These are phyloP conservation scores for Drosophila quinaria DNA, from an alignment of 2,888 invertebrate genomes.

Conservation along the genomic window DNA sequence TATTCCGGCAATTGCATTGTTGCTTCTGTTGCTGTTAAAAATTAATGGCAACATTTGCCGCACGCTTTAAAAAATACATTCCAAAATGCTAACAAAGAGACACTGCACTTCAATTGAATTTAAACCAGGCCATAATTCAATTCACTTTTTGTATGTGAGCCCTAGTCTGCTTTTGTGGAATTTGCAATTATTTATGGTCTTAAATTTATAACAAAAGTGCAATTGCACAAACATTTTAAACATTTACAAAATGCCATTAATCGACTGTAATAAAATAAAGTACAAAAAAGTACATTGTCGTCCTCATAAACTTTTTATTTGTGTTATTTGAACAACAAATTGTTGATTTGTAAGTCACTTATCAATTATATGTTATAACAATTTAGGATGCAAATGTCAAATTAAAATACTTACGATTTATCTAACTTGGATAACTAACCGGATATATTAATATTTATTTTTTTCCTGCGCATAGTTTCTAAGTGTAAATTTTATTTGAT, in stretches of 20 bases:
- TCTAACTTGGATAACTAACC: no score
- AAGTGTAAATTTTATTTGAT: no score
- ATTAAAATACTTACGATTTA: no score
- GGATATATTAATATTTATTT: background rate
- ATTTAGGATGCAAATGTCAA: no score
- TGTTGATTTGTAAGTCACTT: background rate
- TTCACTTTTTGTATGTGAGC: slow-evolving; percentile 24
- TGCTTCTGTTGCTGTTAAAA: slow-evolving; percentile 47
- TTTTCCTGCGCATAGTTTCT: background rate
- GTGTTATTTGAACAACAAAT: background rate
- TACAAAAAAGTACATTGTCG: background rate
- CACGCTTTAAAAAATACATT: slow-evolving; percentile 19
- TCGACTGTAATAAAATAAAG: slow-evolving; percentile 34
- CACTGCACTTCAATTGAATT: slow-evolving; percentile 65
- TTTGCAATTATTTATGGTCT: slow-evolving; percentile 68
- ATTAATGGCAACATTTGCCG: slow-evolving; percentile 67
- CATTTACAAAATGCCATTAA: slow-evolving; percentile 68
- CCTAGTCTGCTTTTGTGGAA: slow-evolving; percentile 24
- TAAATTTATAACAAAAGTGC: slow-evolving; percentile 52
- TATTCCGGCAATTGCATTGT: background rate
- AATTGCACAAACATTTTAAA: slow-evolving; percentile 35
- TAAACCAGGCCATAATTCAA: slow-evolving; percentile 65
- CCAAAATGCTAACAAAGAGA: slow-evolving; percentile 45
- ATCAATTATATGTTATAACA: background rate
- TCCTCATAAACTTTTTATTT: no score